These are phyloP conservation scores for Sinhomidia bicolor DNA, from an alignment of 2,888 invertebrate genomes.

Conservation along the genomic window DNA sequence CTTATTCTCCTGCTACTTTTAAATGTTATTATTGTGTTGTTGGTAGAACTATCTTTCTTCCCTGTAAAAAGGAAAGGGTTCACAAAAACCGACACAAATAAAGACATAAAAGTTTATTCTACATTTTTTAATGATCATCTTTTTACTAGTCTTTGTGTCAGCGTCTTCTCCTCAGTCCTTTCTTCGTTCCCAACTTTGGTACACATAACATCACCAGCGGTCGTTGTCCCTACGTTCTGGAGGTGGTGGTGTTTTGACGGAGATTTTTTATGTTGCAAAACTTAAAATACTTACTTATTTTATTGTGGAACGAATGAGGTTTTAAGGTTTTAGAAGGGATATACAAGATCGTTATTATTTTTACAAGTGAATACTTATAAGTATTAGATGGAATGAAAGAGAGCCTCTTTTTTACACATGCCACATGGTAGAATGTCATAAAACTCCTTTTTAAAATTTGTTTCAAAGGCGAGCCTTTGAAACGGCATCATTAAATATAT, in stretches of 20 bases:
- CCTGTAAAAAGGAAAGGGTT: neutral
- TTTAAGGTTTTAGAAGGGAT: neutral
- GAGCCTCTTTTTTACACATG: no score
- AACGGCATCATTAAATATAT: constrained; percentile 31
- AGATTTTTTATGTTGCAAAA: constrained; percentile 4
- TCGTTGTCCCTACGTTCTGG: neutral
- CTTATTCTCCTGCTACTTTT: no score
- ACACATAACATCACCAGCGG: no score
- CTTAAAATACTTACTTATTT: neutral
- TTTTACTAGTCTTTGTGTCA: constrained; percentile 42
- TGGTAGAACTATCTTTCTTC: neutral
- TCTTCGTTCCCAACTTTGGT: neutral
- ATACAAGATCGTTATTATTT: no score
- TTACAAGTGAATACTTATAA: no score
- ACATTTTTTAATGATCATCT: constrained; percentile 54
- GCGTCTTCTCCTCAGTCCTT: neutral
- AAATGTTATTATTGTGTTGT: no score
- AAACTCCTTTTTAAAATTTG: neutral
- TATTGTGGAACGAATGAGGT: neutral
- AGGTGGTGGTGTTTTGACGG: constrained; percentile 8
- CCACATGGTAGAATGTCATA: neutral
- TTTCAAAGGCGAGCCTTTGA: constrained; percentile 11
- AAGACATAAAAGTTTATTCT: constrained; percentile 65
- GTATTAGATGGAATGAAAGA: no score
- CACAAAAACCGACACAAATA: constrained; percentile 67